A percentile compares a stretch with the other conserved stretches of the same genome.
These are phyloP conservation scores for Orchesella flavescens DNA, from an alignment of 2,888 invertebrate genomes.

Conservation along the genomic window DNA sequence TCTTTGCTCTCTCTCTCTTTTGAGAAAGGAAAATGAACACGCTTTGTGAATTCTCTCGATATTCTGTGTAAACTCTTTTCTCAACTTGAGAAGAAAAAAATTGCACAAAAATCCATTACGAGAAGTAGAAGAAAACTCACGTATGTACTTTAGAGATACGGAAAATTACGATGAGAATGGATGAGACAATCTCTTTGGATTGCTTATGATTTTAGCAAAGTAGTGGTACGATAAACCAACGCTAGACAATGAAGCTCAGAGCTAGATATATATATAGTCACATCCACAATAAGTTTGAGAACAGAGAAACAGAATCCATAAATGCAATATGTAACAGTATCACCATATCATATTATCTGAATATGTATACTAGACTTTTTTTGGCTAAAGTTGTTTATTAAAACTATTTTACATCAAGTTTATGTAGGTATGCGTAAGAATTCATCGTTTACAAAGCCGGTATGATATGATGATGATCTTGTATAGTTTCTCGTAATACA, in stretches of 20 bases:
- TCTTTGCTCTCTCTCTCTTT: background rate
- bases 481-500: background rate
- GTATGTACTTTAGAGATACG: constrained; percentile 2
- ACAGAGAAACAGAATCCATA: too few species aligned
- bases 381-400: too few species aligned
- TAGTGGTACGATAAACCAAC: constrained; percentile 17
- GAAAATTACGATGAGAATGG: constrained; percentile 23
- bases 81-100: constrained; percentile 1
- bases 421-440: background rate
- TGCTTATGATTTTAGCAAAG: constrained; percentile 39
- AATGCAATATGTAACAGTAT: too few species aligned
- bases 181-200: background rate
- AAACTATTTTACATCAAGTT: background rate
- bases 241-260: background rate
- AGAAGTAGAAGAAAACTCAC: background rate
- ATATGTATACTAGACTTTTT: too few species aligned
- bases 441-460: background rate
- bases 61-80: background rate
- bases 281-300: background rate
- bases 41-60: background rate
- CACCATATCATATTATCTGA: too few species aligned
- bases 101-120: constrained; percentile 38
- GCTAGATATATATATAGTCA: too few species aligned
- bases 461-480: background rate
- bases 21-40: constrained; percentile 7